These are phyloP conservation scores for Eueremaeus valkanovi DNA, from an alignment of 2,888 invertebrate species.

Conservation along the genomic window DNA sequence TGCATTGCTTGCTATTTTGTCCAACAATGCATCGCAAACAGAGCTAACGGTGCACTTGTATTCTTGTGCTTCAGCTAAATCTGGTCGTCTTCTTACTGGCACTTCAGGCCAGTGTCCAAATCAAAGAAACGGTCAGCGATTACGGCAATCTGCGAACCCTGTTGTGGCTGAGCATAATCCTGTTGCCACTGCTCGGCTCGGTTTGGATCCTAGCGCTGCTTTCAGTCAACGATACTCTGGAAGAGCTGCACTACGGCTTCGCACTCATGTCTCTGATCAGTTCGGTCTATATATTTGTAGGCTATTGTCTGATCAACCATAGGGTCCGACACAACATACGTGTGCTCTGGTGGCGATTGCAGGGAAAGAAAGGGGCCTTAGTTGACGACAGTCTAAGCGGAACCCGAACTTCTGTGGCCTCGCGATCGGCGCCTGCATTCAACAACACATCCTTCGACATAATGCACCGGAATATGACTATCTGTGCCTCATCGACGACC, in stretches of 20 bases:
- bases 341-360: slow-evolving; percentile 63
- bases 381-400: slow-evolving; percentile 56
- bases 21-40: no score
- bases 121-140: slow-evolving; percentile 83
- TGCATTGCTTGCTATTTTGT: no score
- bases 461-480: slow-evolving; percentile 53
- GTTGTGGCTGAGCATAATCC: slow-evolving; percentile 79
- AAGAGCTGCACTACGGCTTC: slow-evolving; percentile 70
- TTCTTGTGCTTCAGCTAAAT: slow-evolving; percentile 56
- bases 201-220: slow-evolving; percentile 81
- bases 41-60: no score
- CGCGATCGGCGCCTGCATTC: slow-evolving; percentile 77
- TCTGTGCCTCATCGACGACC: slow-evolving; percentile 74
- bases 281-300: slow-evolving; percentile 75
- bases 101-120: slow-evolving; percentile 81
- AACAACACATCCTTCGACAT: slow-evolving; percentile 58
- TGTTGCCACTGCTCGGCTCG: slow-evolving; percentile 74
- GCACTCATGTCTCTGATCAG: slow-evolving; percentile 72
- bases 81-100: slow-evolving; percentile 76
- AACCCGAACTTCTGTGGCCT: slow-evolving; percentile 57
- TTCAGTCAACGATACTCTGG: slow-evolving; percentile 68
- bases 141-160: slow-evolving; percentile 77
- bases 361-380: slow-evolving; percentile 57
- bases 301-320: slow-evolving; percentile 80
- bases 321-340: slow-evolving; percentile 61